Evolutionary conservation across 1,140 invertebrate genomes (phyloP).

Genomic region (Anastatus disparis): DNA sequence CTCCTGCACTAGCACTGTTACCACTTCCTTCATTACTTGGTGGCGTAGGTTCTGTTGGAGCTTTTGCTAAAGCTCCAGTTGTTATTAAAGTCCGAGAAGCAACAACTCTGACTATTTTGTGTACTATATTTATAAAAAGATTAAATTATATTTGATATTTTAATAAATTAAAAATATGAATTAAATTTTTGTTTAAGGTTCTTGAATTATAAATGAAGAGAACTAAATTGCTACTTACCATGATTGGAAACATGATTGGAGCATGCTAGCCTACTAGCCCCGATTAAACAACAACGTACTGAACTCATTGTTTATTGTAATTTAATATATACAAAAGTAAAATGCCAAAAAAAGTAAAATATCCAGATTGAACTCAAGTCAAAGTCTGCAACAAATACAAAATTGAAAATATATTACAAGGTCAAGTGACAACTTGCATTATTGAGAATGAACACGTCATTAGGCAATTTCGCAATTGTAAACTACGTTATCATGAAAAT

Average conservation of each 20-base stretch:
- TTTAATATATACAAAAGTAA: slow-evolving; percentile 32
- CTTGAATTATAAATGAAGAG: slow-evolving; percentile 4
- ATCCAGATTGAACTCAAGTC: slow-evolving; percentile 22
- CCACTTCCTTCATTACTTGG: slow-evolving; percentile 54
- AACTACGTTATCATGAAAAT: slow-evolving; percentile 9
- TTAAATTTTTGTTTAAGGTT: too few species aligned
- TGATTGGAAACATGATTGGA: slow-evolving; percentile 61
- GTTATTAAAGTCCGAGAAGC: slow-evolving; percentile 55
- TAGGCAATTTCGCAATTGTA: slow-evolving; percentile 24
- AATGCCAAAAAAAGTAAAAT: slow-evolving; percentile 41
- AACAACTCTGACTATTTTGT: slow-evolving; percentile 62
- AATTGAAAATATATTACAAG: slow-evolving; percentile 43
- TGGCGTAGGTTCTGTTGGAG: slow-evolving; percentile 59
- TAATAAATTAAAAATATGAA: too few species aligned
- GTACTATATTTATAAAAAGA: slow-evolving; percentile 50
- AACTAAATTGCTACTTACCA: slow-evolving; percentile 58
- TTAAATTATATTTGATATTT: background rate
- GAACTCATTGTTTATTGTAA: slow-evolving; percentile 55
- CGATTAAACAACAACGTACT: slow-evolving; percentile 63
- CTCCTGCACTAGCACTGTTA: slow-evolving; percentile 42
- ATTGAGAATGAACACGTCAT: slow-evolving; percentile 21
- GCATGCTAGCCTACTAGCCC: slow-evolving; percentile 59
- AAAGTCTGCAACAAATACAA: slow-evolving; percentile 37
- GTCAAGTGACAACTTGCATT: slow-evolving; percentile 41
- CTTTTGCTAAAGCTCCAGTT: slow-evolving; percentile 53